Base-by-base conservation (phyloP, 1,140 invertebrate genomes). In the Rhysida immarginata region DNA sequence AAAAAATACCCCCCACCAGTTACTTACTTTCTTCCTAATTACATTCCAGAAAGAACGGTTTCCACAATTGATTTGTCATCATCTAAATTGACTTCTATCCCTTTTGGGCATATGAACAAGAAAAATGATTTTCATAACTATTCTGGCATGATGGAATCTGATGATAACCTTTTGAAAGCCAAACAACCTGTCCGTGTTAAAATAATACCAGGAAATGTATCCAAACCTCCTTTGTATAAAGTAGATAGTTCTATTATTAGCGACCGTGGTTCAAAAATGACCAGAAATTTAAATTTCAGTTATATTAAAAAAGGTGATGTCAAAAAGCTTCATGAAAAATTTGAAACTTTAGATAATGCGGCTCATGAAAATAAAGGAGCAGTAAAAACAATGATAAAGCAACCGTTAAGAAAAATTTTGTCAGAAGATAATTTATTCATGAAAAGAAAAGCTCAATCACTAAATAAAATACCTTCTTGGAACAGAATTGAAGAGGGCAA, bases 221-320 rank as follows among this genome's bases (percentile, higher is more conserved):
- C n/a, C n/a, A n/a, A n/a, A n/a, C n/a, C n/a, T n/a, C n/a, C n/a
- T n/a, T n/a, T n/a, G n/a, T n/a, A n/a, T n/a, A n/a, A n/a, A n/a
- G n/a, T n/a, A n/a, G n/a, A n/a, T n/a, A n/a, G n/a, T n/a, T n/a
- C n/a, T n/a, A n/a, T n/a, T n/a, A n/a, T n/a, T n/a, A n/a, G n/a
- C n/a, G n/a, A 41, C 11, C 35, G n/a, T 41, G 35, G 11, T 41
- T 41, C 35, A 41, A 41, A 41, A n/a, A 41, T 41, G 11, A 41
- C 35, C n/a, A n/a, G n/a, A n/a, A n/a, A n/a, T n/a, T n/a, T n/a
- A n/a, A n/a, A n/a, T n/a, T n/a, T n/a, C n/a, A n/a, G 79, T 52
- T 72, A 82, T 27, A 78, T 82, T 2, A 81, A 81, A 58, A 77
- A 78, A 41, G 85, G 85, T 1, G 82, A 85, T 60, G 86, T 91